A percentile compares a stretch with the other conserved stretches of the same genome.
phyloP scores from a whole-genome alignment of 2,113 vertebrate species.

The Lophotis ruficrista region DNA sequence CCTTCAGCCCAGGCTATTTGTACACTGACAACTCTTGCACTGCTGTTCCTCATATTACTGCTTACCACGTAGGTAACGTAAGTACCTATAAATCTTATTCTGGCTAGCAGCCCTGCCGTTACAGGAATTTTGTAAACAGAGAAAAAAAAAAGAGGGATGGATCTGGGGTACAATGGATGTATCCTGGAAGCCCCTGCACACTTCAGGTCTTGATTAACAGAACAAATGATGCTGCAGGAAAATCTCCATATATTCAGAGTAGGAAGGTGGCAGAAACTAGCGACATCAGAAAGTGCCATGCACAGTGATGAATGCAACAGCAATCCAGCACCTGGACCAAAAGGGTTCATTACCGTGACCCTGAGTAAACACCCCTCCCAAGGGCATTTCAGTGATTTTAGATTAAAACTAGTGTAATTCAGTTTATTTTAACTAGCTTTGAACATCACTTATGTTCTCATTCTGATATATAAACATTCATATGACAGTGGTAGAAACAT shows the following conservation, averaged over 20 bases:
- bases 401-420: neutral
- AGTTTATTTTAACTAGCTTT: neutral
- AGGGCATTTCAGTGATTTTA: neutral
- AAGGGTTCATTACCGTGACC: neutral
- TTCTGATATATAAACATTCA: neutral
- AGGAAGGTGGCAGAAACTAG: neutral
- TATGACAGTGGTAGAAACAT: neutral
- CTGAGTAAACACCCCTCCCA: neutral
- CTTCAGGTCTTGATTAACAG: conserved; percentile 18
- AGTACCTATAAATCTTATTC: conserved; percentile 17
- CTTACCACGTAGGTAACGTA: neutral
- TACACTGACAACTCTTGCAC: neutral
- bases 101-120: conserved; percentile 9
- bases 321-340: neutral
- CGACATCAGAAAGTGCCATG: neutral
- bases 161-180: neutral
- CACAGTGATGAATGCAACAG: neutral
- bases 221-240: conserved; percentile 30
- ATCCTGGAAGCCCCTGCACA: neutral
- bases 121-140: conserved; percentile 38
- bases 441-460: neutral
- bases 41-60: neutral
- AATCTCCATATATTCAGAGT: neutral
- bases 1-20: neutral
- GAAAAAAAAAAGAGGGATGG: neutral